Percentiles rank a stretch among this genome's conserved stretches.
These are phyloP conservation scores for Triops longicaudatus DNA, from an alignment of 1,140 invertebrate genomes.

Conservation along the genomic window DNA sequence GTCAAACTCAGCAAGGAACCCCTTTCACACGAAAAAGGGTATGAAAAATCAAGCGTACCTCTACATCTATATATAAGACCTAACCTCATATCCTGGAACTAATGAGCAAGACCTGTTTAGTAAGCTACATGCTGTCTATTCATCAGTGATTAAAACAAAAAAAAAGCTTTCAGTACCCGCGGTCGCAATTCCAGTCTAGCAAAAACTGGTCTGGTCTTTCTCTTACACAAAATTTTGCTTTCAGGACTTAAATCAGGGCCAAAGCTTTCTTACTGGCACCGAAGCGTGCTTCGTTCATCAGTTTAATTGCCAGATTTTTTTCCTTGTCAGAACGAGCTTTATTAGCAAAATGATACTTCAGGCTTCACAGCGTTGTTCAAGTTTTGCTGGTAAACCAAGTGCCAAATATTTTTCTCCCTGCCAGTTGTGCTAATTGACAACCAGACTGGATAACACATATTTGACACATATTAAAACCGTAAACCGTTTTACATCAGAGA, in stretches of 20 bases:
- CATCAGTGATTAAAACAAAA: too few relatives aligned
- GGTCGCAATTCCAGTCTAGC: neutral
- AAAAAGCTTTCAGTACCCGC: too few relatives aligned
- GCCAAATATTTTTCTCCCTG: neutral
- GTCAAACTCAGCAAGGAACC: too few relatives aligned
- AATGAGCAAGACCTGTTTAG: constrained; percentile 2
- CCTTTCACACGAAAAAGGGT: too few relatives aligned
- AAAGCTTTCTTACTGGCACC: too few relatives aligned
- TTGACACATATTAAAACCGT: neutral
- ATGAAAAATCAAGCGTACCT: too few relatives aligned
- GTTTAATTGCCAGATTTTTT: neutral
- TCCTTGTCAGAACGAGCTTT: neutral
- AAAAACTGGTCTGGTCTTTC: constrained; percentile 1
- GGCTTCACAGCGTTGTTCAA: neutral
- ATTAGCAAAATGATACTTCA: neutral
- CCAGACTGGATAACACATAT: neutral
- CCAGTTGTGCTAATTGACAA: neutral
- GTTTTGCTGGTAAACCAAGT: neutral
- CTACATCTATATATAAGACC: neutral
- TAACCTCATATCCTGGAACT: neutral
- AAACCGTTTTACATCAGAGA: neutral
- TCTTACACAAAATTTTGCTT: neutral
- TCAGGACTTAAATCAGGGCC: too few relatives aligned
- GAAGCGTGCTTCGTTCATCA: neutral
- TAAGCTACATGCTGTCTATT: neutral